Conservation (phyloP, 1,140 invertebrate species). For the Papilio polytes region DNA sequence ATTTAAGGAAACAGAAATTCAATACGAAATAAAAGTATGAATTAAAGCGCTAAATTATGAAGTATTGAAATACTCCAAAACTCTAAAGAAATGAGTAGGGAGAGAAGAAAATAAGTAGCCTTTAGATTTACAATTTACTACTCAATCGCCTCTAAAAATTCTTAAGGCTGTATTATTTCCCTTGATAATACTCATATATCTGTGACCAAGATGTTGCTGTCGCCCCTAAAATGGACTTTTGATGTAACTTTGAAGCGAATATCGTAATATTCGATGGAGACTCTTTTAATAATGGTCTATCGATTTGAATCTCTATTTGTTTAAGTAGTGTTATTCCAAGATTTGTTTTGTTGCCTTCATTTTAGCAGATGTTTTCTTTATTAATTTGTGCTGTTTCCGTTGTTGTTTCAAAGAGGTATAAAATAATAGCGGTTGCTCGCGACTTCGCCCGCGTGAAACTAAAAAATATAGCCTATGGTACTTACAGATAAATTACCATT, state of each 20-base stretch:
- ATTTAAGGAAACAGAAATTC: too few species aligned
- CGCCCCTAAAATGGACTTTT: constrained; percentile 67
- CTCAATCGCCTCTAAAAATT: not conserved
- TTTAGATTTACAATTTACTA: not conserved
- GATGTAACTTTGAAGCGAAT: constrained; percentile 50
- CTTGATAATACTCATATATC: constrained; percentile 11
- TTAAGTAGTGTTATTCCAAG: not conserved
- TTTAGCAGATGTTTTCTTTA: not conserved
- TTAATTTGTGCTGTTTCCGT: not conserved
- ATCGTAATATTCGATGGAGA: constrained; percentile 10
- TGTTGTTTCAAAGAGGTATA: not conserved
- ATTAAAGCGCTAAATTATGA: too few species aligned
- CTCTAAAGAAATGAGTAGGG: too few species aligned
- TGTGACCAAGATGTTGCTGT: constrained; percentile 57
- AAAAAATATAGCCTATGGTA: too few species aligned
- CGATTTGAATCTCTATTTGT: too few species aligned
- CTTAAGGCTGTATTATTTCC: not conserved
- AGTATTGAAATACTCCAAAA: too few species aligned
- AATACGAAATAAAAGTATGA: too few species aligned
- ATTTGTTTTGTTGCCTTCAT: not conserved
- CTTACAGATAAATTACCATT: too few species aligned
- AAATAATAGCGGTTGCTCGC: too few species aligned
- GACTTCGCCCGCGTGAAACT: too few species aligned
- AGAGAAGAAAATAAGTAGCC: not conserved
- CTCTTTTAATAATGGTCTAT: constrained; percentile 11